phyloP scores from a whole-genome alignment of 2,113 vertebrate genomes.

The Morone chrysops region DNA sequence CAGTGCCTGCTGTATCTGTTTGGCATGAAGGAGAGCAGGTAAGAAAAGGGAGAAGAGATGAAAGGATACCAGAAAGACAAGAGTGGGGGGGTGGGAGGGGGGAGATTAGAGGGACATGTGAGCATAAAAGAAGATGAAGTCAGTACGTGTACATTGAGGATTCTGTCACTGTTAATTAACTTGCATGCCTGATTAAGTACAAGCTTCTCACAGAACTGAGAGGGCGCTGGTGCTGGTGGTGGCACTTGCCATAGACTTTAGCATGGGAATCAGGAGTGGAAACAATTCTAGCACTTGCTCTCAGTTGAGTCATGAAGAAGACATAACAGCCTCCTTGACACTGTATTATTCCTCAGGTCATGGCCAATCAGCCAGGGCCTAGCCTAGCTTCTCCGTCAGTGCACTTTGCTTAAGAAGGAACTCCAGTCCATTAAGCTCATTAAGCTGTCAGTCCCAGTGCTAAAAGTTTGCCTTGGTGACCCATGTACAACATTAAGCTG shows the following conservation, averaged over 20 bases:
- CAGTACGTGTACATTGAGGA: slow-evolving; percentile 34
- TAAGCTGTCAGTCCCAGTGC: slow-evolving; percentile 43
- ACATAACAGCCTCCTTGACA: slow-evolving; percentile 50
- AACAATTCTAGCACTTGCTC: slow-evolving; percentile 17
- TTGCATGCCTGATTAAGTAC: slow-evolving; percentile 69
- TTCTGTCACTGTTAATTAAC: slow-evolving; percentile 73
- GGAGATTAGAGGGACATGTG: slow-evolving; percentile 29
- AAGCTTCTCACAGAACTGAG: slow-evolving; percentile 33
- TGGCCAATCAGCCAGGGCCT: slow-evolving; percentile 32
- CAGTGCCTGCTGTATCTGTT: slow-evolving; percentile 22
- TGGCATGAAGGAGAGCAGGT: slow-evolving; percentile 21
- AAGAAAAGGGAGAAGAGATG: slow-evolving; percentile 29
- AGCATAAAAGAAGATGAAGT: slow-evolving; percentile 46
- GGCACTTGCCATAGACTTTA: background rate
- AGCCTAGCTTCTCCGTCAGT: slow-evolving; percentile 23
- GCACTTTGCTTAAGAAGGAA: slow-evolving; percentile 64
- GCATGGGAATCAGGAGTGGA: slow-evolving; percentile 27
- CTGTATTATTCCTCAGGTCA: slow-evolving; percentile 54
- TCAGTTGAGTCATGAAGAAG: slow-evolving; percentile 47
- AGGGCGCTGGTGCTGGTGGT: slow-evolving; percentile 1
- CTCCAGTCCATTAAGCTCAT: slow-evolving; percentile 68
- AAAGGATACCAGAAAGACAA: slow-evolving; percentile 29
- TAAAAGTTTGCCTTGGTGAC: slow-evolving; percentile 75
- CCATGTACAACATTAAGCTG: slow-evolving; percentile 62
- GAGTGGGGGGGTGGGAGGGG: background rate